Base-by-base conservation (phyloP, 2,113 vertebrate species). In the Oplegnathus fasciatus region DNA sequence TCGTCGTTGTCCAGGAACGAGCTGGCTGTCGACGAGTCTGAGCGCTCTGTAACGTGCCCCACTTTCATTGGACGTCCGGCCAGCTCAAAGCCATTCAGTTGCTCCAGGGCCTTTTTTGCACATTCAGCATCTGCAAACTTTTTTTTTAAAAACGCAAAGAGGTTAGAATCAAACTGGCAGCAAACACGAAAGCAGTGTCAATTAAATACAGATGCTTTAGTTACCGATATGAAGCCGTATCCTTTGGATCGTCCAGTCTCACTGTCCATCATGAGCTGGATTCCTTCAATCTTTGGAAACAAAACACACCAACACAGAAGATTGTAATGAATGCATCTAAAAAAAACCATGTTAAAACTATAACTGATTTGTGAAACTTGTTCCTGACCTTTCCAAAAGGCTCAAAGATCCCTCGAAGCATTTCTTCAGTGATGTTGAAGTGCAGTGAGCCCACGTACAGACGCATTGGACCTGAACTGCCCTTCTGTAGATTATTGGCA, bases 251-350 rank as follows among this genome's bases (percentile, higher is more conserved):
- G 96, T 50, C 98, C 98, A 1, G 98, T 99, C 94, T 99, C 98
- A 84, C 97, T 99, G 91, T 99, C 98, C 98, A 99, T 99, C 97
- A 99, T 99, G 10, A 99, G 96, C 75, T 99, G 98, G 86, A 99
- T 99, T 84, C 97, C 98, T 93, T 99, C 98, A 86, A 99, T 99
- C 98, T 99, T 76, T 42, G 1, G 74, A 80, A 44, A 87, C 5
- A 71, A 70, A 73, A 32, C 10, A 67, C 24, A 24, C 0, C 7
- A n/a, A 44, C 1, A 24, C 3, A 32, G 0, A 65, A 4, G 15
- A 66, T 13, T 48, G 17, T 54, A 9, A 48, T 18, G 14, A 74
- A 58, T 40, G 9, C 1, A 68, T 14, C 13, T 22, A 28, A 1
- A 26, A 9, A 18, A 10, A 9, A 18, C 8, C 1, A n/a, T 32